phyloP scores from a whole-genome alignment of 2,113 vertebrate species.

The Cisticola juncidis region DNA sequence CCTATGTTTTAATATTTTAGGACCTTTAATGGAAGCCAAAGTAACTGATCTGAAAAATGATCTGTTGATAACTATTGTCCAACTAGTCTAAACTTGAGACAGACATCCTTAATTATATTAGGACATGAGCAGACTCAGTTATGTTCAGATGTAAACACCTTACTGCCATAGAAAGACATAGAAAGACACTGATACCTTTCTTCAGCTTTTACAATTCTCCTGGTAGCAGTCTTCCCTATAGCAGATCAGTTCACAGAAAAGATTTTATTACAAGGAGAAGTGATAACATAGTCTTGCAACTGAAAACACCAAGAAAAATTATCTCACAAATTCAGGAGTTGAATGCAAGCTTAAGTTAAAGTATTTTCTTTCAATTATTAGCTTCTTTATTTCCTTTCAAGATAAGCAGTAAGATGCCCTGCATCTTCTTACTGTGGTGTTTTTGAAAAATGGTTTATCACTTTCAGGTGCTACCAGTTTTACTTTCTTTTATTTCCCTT shows the following conservation, averaged over 20 bases:
- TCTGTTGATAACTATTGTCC: background rate
- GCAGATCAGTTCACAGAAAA: background rate
- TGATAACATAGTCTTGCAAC: background rate
- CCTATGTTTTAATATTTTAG: background rate
- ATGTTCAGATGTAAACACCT: background rate
- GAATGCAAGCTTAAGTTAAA: background rate
- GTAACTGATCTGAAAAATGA: background rate
- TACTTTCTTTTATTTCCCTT: background rate
- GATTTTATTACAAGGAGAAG: background rate
- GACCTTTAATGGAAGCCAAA: background rate
- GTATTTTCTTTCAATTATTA: background rate
- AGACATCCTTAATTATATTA: background rate
- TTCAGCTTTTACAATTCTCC: background rate
- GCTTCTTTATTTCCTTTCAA: background rate
- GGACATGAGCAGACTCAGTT: background rate
- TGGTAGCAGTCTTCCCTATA: background rate
- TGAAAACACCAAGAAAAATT: background rate
- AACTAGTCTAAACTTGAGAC: background rate
- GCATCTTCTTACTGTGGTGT: background rate
- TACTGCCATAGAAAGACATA: background rate
- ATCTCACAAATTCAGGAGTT: background rate
- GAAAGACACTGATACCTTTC: background rate
- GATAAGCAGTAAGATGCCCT: background rate
- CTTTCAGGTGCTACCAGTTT: background rate
- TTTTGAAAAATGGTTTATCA: background rate